Evolutionary conservation across 2,888 invertebrate species (phyloP).

Genomic region (Caradrina clavipalpis): DNA sequence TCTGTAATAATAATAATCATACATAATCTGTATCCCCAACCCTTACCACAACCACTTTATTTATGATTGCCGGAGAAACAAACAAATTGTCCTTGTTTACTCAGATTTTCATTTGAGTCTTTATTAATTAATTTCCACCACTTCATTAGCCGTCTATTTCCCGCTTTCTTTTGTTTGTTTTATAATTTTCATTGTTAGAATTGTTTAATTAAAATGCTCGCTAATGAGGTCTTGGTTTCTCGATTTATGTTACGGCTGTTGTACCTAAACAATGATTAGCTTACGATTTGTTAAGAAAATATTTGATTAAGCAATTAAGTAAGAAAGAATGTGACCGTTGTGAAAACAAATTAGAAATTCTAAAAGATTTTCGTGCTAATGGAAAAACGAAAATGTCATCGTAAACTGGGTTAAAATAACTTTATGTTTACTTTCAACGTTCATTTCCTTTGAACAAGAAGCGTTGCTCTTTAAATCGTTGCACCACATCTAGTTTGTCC

Average conservation of each 20-base stretch:
- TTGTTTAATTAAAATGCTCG: conserved; percentile 44
- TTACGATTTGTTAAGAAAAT: not conserved
- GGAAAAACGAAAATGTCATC: conserved; percentile 36
- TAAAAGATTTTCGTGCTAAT: conserved; percentile 32
- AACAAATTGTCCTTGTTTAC: conserved; percentile 66
- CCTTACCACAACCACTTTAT: conserved; percentile 15
- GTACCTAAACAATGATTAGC: conserved; percentile 6
- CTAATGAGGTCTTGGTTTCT: conserved; percentile 49
- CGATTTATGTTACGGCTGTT: conserved; percentile 23
- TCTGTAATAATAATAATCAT: too few species aligned
- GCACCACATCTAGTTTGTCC: conserved; percentile 50
- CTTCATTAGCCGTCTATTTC: conserved; percentile 60
- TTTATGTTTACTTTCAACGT: conserved; percentile 57
- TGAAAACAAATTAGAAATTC: not conserved
- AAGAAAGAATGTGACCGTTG: not conserved
- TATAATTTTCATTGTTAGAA: conserved; percentile 40
- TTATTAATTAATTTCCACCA: conserved; percentile 62
- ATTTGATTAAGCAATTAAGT: conserved; percentile 17
- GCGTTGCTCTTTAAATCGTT: conserved; percentile 32
- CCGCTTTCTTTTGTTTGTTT: conserved; percentile 55
- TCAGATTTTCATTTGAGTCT: conserved; percentile 55
- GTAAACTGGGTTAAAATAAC: conserved; percentile 45
- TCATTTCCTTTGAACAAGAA: conserved; percentile 50
- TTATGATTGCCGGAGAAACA: conserved; percentile 50
- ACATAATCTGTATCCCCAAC: too few species aligned